These are phyloP conservation scores for Xanthorhoe designata DNA, from an alignment of 2,888 invertebrate genomes.

Conservation along the genomic window DNA sequence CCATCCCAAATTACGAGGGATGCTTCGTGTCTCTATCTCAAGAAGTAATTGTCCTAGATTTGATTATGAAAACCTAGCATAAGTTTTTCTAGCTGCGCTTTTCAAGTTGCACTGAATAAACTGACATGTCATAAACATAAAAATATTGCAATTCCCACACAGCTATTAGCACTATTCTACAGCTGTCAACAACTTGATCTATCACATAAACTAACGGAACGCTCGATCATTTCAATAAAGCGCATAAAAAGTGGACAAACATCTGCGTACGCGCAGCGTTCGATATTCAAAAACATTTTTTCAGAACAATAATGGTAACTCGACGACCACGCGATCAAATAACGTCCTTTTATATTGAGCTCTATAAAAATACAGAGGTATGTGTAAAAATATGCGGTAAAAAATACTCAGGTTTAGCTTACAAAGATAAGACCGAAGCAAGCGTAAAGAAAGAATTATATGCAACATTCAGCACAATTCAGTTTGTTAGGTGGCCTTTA, in stretches of 20 bases:
- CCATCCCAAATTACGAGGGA: too few relatives aligned
- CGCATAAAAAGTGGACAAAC: constrained; percentile 75
- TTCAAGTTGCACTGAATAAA: background rate
- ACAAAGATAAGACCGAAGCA: background rate
- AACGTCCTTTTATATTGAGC: constrained; percentile 48
- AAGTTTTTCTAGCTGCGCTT: background rate
- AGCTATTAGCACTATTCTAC: constrained; percentile 31
- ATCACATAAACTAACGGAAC: constrained; percentile 69
- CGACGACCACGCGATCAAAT: constrained; percentile 65
- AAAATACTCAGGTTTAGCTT: constrained; percentile 21
- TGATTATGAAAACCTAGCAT: too few relatives aligned
- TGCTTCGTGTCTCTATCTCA: too few relatives aligned
- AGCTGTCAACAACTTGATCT: constrained; percentile 66
- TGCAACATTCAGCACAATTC: too few relatives aligned
- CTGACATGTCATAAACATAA: background rate
- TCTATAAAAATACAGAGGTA: constrained; percentile 24
- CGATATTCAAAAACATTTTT: constrained; percentile 74
- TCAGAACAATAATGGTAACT: constrained; percentile 66
- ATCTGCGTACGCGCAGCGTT: constrained; percentile 72
- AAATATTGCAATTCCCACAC: background rate
- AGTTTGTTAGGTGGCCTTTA: too few relatives aligned
- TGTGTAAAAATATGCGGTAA: constrained; percentile 23
- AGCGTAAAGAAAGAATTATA: background rate
- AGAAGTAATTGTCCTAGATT: too few relatives aligned
- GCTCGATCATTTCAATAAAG: constrained; percentile 67